Conservation (phyloP, 2,797 vertebrate species). For the Gallinago solitaria region DNA sequence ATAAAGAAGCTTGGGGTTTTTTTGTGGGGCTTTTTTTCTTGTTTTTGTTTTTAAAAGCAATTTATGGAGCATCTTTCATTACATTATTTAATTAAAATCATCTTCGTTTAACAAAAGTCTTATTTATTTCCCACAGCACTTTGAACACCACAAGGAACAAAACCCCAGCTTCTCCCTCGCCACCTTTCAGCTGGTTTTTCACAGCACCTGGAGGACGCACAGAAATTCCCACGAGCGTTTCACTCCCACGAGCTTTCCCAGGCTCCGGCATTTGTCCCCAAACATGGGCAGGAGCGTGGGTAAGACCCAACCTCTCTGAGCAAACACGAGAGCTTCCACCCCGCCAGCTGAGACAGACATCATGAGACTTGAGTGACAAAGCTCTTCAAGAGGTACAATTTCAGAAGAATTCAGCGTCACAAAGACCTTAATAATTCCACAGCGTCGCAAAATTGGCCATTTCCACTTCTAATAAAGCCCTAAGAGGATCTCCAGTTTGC, state of each 20-base stretch:
- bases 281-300: background rate
- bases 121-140: background rate
- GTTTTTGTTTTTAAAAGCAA: background rate
- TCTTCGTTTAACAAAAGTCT: background rate
- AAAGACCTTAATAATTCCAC: background rate
- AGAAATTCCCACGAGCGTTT: background rate
- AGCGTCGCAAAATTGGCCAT: background rate
- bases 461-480: background rate
- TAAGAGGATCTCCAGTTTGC: background rate
- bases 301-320: background rate
- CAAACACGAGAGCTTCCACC: background rate
- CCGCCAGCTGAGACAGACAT: background rate
- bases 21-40: no score
- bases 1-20: background rate
- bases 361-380: background rate
- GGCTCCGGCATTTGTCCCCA: background rate
- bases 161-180: background rate
- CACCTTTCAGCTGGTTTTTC: background rate
- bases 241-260: background rate
- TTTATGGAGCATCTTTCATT: background rate
- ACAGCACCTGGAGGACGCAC: background rate
- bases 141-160: background rate
- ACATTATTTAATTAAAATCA: background rate
- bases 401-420: background rate
- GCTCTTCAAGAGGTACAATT: background rate